Conservation (phyloP, 2,113 vertebrate species). For the Mohoua ochrocephala region DNA sequence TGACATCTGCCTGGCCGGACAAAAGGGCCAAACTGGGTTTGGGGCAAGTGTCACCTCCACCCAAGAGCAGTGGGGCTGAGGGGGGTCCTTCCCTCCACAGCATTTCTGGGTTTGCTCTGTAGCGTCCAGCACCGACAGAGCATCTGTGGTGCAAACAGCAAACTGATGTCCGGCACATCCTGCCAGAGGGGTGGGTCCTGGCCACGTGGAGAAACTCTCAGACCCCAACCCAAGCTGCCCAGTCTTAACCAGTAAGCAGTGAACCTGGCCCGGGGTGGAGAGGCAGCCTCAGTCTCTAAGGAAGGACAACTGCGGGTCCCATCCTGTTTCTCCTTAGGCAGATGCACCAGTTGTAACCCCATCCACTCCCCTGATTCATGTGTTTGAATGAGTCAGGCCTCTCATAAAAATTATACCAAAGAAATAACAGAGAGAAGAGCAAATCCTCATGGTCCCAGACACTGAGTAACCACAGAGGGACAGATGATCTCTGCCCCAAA, state of each 20-base stretch:
- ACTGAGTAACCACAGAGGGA: not conserved
- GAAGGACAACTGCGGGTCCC: not conserved
- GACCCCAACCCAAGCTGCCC: not conserved
- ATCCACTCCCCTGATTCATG: not conserved
- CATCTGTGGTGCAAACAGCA: not conserved
- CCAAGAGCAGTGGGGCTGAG: not conserved
- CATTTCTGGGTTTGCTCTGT: not conserved
- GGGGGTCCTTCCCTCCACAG: not conserved
- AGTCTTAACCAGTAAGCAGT: not conserved
- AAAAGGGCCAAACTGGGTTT: not conserved
- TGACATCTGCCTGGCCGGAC: not conserved
- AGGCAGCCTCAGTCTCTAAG: not conserved
- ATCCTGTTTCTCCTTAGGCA: not conserved
- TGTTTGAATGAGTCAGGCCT: not conserved
- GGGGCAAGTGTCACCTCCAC: not conserved
- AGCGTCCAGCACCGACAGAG: not conserved
- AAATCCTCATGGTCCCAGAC: not conserved
- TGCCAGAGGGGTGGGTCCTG: not conserved
- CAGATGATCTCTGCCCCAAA: not conserved
- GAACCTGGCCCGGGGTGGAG: not conserved
- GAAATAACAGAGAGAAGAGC: not conserved
- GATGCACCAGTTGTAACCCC: not conserved
- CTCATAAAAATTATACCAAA: not conserved
- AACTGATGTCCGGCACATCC: not conserved
- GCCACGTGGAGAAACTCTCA: not conserved